These are phyloP conservation scores for Dendrolimus houi DNA, from an alignment of 2,888 invertebrate species.

Conservation along the genomic window DNA sequence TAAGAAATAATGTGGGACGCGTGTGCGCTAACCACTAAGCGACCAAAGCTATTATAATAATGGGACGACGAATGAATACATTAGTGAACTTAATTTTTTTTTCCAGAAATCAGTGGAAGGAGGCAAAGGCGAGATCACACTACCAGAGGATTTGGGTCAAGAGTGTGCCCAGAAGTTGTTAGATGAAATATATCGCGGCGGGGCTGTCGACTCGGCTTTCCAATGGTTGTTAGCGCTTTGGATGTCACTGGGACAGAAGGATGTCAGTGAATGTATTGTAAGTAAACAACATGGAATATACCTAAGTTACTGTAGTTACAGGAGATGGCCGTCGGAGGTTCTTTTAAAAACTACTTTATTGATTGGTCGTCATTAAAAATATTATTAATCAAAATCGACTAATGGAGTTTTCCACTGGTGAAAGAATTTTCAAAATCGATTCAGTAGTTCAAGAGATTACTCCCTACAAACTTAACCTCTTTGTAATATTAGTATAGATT, in stretches of 20 bases:
- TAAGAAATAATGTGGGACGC: too few species aligned
- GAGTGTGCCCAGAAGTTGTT: constrained; percentile 88
- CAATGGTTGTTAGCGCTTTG: constrained; percentile 92
- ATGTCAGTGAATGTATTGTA: constrained; percentile 88
- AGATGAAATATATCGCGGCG: constrained; percentile 94
- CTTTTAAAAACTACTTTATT: too few species aligned
- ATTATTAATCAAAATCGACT: too few species aligned
- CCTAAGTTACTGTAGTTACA: too few species aligned
- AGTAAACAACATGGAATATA: constrained; percentile 18
- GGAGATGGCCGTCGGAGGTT: too few species aligned
- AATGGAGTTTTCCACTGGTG: too few species aligned
- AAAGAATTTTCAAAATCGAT: too few species aligned
- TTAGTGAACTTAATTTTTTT: neutral
- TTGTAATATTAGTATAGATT: too few species aligned
- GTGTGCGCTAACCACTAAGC: neutral
- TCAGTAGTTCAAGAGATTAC: too few species aligned
- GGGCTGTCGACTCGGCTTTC: constrained; percentile 91
- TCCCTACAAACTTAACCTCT: too few species aligned
- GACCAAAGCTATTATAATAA: neutral
- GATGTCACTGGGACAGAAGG: constrained; percentile 96
- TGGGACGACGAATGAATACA: neutral
- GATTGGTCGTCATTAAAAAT: too few species aligned
- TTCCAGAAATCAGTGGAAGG: constrained; percentile 55
- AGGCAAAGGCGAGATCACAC: constrained; percentile 75
- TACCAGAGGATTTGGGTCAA: constrained; percentile 95